Base-by-base conservation (phyloP, 1,140 invertebrate genomes). In the Hyposmocoma kahamanoa region DNA sequence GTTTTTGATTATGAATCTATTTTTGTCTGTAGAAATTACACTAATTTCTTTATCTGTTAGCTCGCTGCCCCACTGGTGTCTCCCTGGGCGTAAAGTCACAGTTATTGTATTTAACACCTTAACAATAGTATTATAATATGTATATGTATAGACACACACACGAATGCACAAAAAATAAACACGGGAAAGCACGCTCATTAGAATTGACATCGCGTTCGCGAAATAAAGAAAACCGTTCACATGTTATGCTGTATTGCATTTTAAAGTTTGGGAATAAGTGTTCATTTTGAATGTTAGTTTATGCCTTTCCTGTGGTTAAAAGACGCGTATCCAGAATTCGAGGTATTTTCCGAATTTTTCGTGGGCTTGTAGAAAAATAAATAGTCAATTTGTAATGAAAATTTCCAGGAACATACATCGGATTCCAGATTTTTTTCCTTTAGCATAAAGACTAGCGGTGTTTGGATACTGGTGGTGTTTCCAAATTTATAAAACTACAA, bases 1-100 rank as follows among this genome's bases (percentile, higher is more conserved):
- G 81, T 89, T 87, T 88, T 89, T 88, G 87, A 89, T 89, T 89
- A 89, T 88, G 88, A 88, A 82, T 86, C 88, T 89, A 89, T 85
- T 68, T 75, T 74, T 72, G 65, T 87, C 70, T 84, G 86, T 89
- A 90, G 87, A 89, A 89, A 89, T 89, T 89, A 89, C 84, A 83
- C 86, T 89, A 89, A 72, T 70, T 84, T 81, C 76, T 62, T 76
- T 68, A 62, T 66, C 48, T 67, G 62, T 68, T 62, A n/a, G 57
- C 54, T 70, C 67, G 62, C 61, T 53, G 47, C 21, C 26, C 52
- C 72, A 71, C 80, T 78, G 82, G 75, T 73, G 78, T 49, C 82
- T 84, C 82, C 74, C 72, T 50, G 63, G 53, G 57, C 63, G 64
- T 63, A 48, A 54, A 42, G 60, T 65, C 72, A 72, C 65, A 66